Base-by-base conservation (phyloP, 2,888 invertebrate species). In the Morpho achilles region DNA sequence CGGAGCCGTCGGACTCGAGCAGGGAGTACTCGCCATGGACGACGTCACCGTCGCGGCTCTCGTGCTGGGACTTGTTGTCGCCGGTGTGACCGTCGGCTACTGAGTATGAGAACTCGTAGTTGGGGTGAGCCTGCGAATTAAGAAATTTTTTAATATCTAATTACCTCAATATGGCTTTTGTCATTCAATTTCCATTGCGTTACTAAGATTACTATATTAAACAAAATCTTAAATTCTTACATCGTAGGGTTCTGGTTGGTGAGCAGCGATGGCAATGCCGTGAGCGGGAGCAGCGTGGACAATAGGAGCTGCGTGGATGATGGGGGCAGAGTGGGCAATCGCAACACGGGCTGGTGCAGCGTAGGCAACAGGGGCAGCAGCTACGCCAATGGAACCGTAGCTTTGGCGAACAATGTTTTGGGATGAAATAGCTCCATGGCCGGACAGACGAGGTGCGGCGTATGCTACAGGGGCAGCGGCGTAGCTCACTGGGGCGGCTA, bases 41-140 rank as follows among this genome's bases (percentile, higher is more conserved):
- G 32, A 60, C 69, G 61, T 77, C 74, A 9, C 73, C 74, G 66
- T 77, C 71, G 56, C 74, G 74, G 60, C 63, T 63, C 59, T 75
- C 75, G 61, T 74, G 73, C 55, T 91, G 91, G 60, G 86, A 85
- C 79, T 91, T 91, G 74, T 89, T 84, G 78, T 91, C 91, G 42
- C 91, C 92, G 61, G 92, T 87, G 71, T 92, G 91, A n/a, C 84
- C 84, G 65, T 92, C 92, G 60, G 91, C 85, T 22, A 91, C 92
- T 8, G 92, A 91, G 75, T 92, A 92, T n/a, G 90, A 83, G 79
- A 84, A 92, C 55, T 91, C 85, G 77, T 92, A 92, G 71, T 90
- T 87, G 56, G 92, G 92, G 74, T 92, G 87, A 10, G 91, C 53
- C 43, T 43, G 43, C n/a, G 7, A 43, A 43, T 43, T 1, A 3